phyloP scores from a whole-genome alignment of 2,113 vertebrate species.

The Tragelaphus buxtoni region DNA sequence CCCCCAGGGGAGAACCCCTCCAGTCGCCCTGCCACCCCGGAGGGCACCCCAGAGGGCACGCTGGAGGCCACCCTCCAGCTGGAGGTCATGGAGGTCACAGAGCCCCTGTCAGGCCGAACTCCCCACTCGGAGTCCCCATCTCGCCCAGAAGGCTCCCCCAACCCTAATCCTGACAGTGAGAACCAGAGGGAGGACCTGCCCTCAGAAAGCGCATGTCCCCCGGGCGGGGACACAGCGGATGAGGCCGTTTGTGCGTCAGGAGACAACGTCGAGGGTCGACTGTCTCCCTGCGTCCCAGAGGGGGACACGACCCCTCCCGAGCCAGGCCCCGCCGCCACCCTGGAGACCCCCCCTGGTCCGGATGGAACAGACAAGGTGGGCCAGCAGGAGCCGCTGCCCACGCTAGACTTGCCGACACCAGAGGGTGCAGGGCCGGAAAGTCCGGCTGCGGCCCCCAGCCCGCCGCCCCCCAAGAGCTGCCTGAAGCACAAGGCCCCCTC shows the following conservation, averaged over 20 bases:
- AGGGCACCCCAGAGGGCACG: not conserved
- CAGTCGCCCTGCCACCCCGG: not conserved
- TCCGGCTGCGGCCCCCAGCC: conserved; percentile 8
- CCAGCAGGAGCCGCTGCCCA: not conserved
- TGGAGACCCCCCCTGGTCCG: not conserved
- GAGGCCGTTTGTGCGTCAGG: conserved; percentile 13
- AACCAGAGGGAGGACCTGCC: conserved; percentile 37
- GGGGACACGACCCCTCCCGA: conserved; percentile 19
- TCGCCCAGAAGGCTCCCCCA: not conserved
- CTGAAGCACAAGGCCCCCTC: conserved; percentile 51
- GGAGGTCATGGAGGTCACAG: not conserved
- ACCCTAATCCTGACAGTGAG: not conserved
- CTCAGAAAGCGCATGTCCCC: not conserved
- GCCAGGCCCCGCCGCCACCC: not conserved
- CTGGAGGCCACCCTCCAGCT: not conserved
- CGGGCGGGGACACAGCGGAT: not conserved
- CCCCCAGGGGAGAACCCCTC: conserved; percentile 9
- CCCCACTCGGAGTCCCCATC: not conserved
- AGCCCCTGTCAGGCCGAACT: not conserved
- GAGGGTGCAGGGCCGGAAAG: not conserved
- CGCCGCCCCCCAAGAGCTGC: conserved; percentile 60
- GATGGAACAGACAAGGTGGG: conserved; percentile 10
- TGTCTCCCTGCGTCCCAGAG: not conserved
- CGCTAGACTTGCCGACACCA: not conserved
- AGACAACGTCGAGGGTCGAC: conserved; percentile 23